Conservation (phyloP, 2,113 vertebrate genomes). For the Eira barbara region DNA sequence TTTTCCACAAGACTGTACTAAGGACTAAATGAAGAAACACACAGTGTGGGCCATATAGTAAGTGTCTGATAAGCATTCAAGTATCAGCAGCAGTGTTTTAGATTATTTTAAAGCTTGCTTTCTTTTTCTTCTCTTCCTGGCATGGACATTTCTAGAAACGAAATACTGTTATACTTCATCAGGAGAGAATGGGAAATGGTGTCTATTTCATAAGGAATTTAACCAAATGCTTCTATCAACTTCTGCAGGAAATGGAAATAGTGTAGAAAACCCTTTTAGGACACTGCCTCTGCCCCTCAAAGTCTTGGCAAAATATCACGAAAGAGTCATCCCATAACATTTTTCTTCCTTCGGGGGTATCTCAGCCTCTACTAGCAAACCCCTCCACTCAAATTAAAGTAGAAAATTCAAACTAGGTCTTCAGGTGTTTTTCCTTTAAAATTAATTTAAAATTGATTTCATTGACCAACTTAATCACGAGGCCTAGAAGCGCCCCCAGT, state of each 20-base stretch:
- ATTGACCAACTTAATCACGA: not conserved
- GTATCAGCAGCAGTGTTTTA: not conserved
- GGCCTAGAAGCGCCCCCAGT: not conserved
- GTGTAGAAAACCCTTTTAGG: not conserved
- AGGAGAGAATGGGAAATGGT: not conserved
- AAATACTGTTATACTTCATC: not conserved
- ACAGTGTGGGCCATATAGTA: not conserved
- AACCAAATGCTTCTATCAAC: not conserved
- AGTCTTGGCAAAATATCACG: not conserved
- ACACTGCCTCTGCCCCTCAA: not conserved
- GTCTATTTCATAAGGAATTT: conserved; percentile 37
- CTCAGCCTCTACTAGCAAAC: conserved; percentile 6
- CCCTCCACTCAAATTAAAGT: not conserved
- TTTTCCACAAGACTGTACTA: not conserved
- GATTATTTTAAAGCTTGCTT: not conserved
- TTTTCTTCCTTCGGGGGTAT: not conserved
- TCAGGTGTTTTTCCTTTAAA: not conserved
- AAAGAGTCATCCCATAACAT: not conserved
- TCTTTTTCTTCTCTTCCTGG: not conserved
- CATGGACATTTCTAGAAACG: not conserved
- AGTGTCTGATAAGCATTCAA: not conserved
- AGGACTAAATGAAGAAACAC: conserved; percentile 4
- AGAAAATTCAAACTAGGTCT: conserved; percentile 3
- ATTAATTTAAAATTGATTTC: conserved; percentile 24
- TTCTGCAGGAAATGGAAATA: conserved; percentile 43